Evolutionary conservation across 2,797 vertebrate genomes (phyloP), one percentile per base, ranked within the genome.

Genomic region (Masticophis lateralis): DNA sequence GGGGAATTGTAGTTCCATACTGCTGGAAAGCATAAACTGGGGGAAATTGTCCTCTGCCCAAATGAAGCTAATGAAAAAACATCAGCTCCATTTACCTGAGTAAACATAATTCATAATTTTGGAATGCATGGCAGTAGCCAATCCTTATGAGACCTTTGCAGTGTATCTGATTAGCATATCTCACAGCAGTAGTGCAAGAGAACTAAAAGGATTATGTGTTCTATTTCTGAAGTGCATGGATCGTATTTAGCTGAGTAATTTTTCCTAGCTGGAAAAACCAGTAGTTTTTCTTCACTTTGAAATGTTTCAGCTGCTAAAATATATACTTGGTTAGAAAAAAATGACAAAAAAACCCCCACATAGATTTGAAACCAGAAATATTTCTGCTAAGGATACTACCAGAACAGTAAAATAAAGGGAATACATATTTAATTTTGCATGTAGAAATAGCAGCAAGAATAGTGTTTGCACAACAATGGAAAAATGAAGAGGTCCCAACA

Each of bases 61-160:
- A 90, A 0, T 1, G 1, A 14, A 86, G 60, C 32, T 90, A 9
- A 32, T 87, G 16, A 57, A 20, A 66, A 90, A 59, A n/a, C n/a
- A 43, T 11, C 1, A 55, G 11, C 5, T 28, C 88, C 16, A 11
- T 88, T 32, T 63, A 88, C 43, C 43, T 37, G 83, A 88, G 12
- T 92, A 92, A 94, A n/a, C 32, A 27, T 61, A 37, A 57, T 94
- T 92, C 87, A 28, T 43, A 51, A 1, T 61, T n/a, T n/a, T 86
- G 92, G 95, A 92, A 92, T 83, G 94, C 51, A 87, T 28, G 56
- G 32, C 0, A 22, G 47, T 88, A 94, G 59, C 11, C 94, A 87
- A 56, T 74, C 59, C 74, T 55, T 93, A 55, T 89, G 32, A 0
- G 28, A 2, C 4, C 27, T 94, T 66, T 74, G 92, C 86, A 88